These are phyloP conservation scores for Anniella stebbinsi DNA, from an alignment of 2,797 vertebrate genomes.

Conservation along the genomic window DNA sequence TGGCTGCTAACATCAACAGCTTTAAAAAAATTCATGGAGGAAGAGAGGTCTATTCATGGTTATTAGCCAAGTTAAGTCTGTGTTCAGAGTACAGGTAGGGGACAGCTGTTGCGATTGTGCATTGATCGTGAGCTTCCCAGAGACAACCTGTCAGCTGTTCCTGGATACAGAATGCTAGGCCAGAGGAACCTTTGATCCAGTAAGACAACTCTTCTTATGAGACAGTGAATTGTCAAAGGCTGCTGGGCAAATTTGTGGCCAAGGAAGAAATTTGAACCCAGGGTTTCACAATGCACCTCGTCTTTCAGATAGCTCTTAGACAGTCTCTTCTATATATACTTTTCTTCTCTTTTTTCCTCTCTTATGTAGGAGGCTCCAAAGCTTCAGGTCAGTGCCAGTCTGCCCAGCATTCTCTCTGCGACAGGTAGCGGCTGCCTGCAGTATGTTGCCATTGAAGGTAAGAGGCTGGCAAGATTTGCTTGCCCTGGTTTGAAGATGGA, in stretches of 20 bases:
- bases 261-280: background rate
- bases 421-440: conserved; percentile 83
- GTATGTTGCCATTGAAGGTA: conserved; percentile 90
- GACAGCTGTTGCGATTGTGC: background rate
- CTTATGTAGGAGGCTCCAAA: conserved; percentile 83
- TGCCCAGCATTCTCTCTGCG: conserved; percentile 81
- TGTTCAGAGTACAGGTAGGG: background rate
- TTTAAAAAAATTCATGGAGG: background rate
- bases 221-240: background rate
- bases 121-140: background rate
- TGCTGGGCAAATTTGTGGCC: background rate
- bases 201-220: background rate
- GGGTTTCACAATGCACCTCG: background rate
- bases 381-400: conserved; percentile 79
- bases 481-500: background rate
- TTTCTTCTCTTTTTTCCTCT: conserved; percentile 20
- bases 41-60: background rate
- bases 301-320: background rate
- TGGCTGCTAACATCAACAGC: background rate
- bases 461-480: conserved; percentile 30
- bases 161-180: background rate
- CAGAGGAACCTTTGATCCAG: background rate
- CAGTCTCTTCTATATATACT: fast-evolving
- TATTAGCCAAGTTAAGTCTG: background rate
- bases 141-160: background rate